Percentiles rank a stretch among this genome's conserved stretches.
Evolutionary conservation across 2,113 vertebrate genomes (phyloP).

Genomic region (Mirza zaza): DNA sequence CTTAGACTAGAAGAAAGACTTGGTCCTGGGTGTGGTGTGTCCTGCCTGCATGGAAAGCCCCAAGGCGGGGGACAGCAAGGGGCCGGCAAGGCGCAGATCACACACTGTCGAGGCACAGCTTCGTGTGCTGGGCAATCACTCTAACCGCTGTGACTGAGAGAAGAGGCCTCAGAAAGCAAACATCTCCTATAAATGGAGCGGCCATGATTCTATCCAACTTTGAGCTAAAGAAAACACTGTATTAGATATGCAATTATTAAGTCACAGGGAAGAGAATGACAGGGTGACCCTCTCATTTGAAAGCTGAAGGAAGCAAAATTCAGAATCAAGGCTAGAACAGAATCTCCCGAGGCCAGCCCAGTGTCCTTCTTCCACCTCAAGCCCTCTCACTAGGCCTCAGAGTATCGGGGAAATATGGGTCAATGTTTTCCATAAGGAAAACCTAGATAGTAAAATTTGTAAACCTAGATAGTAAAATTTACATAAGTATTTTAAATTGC

Average conservation of each 20-base stretch:
- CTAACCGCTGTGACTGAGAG: neutral
- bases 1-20: neutral
- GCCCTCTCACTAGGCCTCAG: too few species aligned
- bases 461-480: neutral
- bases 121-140: neutral
- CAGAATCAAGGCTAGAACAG: neutral
- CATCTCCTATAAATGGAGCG: neutral
- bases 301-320: neutral
- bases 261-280: neutral
- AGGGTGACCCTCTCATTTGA: neutral
- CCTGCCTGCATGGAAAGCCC: too few species aligned
- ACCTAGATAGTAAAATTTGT: neutral
- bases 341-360: neutral
- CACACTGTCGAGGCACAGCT: too few species aligned
- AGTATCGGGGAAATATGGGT: neutral
- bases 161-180: neutral
- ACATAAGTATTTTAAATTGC: neutral
- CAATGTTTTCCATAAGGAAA: neutral
- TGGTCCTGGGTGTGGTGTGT: neutral
- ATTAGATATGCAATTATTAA: neutral
- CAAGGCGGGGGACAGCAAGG: neutral
- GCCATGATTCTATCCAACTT: neutral
- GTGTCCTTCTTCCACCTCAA: neutral
- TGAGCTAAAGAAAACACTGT: neutral
- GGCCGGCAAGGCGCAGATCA: neutral